Percentiles rank a stretch among this genome's conserved stretches.
These are phyloP conservation scores for Eupithecia subfuscata DNA, from an alignment of 2,888 invertebrate species.

Conservation along the genomic window DNA sequence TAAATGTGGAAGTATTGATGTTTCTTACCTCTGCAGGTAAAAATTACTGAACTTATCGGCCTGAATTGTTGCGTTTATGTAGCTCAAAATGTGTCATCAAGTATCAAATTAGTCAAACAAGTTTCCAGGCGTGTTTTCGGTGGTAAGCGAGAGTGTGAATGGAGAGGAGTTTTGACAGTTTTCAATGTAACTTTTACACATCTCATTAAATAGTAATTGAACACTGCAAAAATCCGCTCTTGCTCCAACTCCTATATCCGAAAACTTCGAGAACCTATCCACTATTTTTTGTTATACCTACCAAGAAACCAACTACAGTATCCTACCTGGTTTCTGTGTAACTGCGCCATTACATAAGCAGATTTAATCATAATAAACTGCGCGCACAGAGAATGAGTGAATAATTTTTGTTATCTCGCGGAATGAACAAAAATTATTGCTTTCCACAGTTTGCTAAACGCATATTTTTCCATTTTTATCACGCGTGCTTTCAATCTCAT, in stretches of 20 bases:
- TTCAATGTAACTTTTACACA: too few relatives aligned
- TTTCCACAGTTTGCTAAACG: conserved; percentile 18
- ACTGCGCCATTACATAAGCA: conserved; percentile 15
- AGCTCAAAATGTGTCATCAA: neutral
- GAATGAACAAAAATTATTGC: conserved; percentile 19
- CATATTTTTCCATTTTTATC: conserved; percentile 13
- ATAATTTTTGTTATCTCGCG: conserved; percentile 30
- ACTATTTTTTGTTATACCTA: too few relatives aligned
- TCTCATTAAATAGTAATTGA: too few relatives aligned
- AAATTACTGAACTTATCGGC: neutral
- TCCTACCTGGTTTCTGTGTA: conserved; percentile 8
- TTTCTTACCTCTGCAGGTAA: too few relatives aligned
- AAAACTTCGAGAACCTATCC: too few relatives aligned
- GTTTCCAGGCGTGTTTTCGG: neutral
- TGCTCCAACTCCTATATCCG: too few relatives aligned
- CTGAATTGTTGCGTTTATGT: neutral
- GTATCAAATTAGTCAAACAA: neutral
- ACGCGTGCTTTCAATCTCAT: conserved; percentile 6
- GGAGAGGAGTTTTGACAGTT: neutral
- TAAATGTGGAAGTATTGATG: too few relatives aligned
- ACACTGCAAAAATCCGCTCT: too few relatives aligned
- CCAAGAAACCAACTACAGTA: neutral
- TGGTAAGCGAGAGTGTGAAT: neutral
- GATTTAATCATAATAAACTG: conserved; percentile 35
- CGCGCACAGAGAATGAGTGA: conserved; percentile 19